Evolutionary conservation across 2,888 invertebrate species (phyloP), one percentile per base, ranked within the genome.

Genomic region (Pseudococcus longispinus): DNA sequence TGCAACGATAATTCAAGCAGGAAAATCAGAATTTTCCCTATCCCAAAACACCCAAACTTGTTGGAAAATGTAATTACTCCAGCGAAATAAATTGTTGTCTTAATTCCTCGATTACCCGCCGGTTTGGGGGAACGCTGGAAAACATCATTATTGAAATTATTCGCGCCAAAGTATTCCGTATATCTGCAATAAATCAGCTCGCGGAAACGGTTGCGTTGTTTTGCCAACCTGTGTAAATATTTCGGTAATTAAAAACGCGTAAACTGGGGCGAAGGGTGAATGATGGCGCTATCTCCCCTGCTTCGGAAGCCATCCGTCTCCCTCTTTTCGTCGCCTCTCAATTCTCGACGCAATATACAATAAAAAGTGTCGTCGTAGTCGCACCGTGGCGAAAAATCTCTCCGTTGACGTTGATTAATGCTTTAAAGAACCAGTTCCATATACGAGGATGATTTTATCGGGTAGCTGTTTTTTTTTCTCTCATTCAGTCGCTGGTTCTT

Each of bases 321-420:
- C 26, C 20, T 11, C 26, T 26, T 65, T 11, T 23, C n/a, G n/a
- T 65, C 26, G 65, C 2, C 1, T 60, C 13, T 18, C 5, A 13
- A 6, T 51, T 51, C n/a, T 18, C 51, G 3, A n/a, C n/a, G 4
- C 51, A 13, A n/a, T 9, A n/a, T 3, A n/a, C 15, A 20, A 65
- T 3, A 26, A 65, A 65, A 60, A 23, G 65, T 65, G 65, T 65
- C 26, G 26, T n/a, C 26, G 26, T n/a, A 51, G 51, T 15, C 51
- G 44, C 15, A 1, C 51, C 51, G 13, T 11, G 3, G 26, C 11
- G 65, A 65, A 65, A 65, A 65, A 65, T 65, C 11, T 65, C 65
- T 65, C 65, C 3, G 65, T 37, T 26, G 74, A 74, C 74, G 74
- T 74, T 74, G 74, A 74, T 74, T 74, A 37, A 74, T 74, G 74